A percentile compares a stretch with the other conserved stretches of the same genome.
Evolutionary conservation across 2,888 invertebrate species (phyloP).

Genomic region (Bembecia ichneumoniformis): DNA sequence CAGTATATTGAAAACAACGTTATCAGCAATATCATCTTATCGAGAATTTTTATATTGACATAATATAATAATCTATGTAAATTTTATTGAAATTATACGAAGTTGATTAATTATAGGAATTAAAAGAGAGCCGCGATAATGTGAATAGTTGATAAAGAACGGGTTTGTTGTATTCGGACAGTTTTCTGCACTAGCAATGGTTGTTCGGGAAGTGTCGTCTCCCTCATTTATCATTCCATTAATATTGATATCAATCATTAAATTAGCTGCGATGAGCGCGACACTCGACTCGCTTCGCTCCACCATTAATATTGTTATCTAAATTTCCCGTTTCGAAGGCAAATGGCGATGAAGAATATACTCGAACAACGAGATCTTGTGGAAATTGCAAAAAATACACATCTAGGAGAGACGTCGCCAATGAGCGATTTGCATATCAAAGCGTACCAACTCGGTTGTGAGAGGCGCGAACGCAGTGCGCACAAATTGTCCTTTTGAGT

Average conservation of each 20-base stretch:
- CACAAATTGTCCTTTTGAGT: too few relatives aligned
- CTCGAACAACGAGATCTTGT: constrained; percentile 1
- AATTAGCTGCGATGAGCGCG: neutral
- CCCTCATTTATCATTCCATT: neutral
- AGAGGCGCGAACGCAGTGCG: neutral
- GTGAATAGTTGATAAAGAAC: too few relatives aligned
- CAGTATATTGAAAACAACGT: too few relatives aligned
- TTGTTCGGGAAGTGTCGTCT: neutral
- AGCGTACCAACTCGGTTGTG: neutral
- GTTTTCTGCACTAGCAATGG: neutral
- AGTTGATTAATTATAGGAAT: too few relatives aligned
- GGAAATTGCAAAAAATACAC: constrained; percentile 2
- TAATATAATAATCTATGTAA: too few relatives aligned
- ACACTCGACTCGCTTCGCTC: neutral
- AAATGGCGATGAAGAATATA: constrained; percentile 6
- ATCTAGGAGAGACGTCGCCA: constrained; percentile 1
- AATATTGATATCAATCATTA: neutral
- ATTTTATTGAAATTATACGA: too few relatives aligned
- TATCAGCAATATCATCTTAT: too few relatives aligned
- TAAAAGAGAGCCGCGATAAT: too few relatives aligned
- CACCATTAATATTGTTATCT: constrained; percentile 8
- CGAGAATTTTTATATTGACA: too few relatives aligned
- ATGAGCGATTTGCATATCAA: constrained; percentile 6
- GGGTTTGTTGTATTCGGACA: too few relatives aligned
- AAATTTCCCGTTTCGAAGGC: constrained; percentile 3